Evolutionary conservation across 2,797 vertebrate species (phyloP).

Genomic region (Gallinago stenura): DNA sequence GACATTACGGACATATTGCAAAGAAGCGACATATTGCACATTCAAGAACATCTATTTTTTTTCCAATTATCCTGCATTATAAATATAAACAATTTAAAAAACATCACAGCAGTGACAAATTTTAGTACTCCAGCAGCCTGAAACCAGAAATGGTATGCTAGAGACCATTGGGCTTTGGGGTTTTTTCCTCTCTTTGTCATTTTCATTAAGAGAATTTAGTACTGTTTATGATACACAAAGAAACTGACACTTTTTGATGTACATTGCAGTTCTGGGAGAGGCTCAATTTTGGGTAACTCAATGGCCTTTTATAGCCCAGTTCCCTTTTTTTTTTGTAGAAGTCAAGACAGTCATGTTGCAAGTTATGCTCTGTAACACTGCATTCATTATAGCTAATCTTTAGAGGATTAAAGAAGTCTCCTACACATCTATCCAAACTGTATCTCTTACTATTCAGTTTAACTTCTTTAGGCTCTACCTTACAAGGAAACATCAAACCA

Average conservation of each 20-base stretch:
- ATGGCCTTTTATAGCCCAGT: background rate
- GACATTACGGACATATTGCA: background rate
- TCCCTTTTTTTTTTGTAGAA: background rate
- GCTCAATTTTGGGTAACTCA: background rate
- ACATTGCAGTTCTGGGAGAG: background rate
- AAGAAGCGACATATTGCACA: background rate
- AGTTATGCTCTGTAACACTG: background rate
- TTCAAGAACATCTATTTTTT: background rate
- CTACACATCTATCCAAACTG: background rate
- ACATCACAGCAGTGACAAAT: background rate
- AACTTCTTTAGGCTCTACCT: background rate
- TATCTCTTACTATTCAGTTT: background rate
- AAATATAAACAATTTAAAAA: no score
- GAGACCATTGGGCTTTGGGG: background rate
- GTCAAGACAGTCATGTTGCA: background rate
- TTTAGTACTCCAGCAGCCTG: background rate
- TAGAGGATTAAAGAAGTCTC: background rate
- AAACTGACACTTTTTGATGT: background rate
- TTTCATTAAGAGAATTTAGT: background rate
- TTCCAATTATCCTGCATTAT: background rate
- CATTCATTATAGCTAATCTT: background rate
- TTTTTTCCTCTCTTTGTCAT: background rate
- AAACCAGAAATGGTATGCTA: background rate
- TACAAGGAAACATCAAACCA: background rate
- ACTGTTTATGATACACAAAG: background rate